A percentile compares a stretch with the other conserved stretches of the same genome.
Evolutionary conservation across 2,888 invertebrate species (phyloP).

Genomic region (Meganola albula): DNA sequence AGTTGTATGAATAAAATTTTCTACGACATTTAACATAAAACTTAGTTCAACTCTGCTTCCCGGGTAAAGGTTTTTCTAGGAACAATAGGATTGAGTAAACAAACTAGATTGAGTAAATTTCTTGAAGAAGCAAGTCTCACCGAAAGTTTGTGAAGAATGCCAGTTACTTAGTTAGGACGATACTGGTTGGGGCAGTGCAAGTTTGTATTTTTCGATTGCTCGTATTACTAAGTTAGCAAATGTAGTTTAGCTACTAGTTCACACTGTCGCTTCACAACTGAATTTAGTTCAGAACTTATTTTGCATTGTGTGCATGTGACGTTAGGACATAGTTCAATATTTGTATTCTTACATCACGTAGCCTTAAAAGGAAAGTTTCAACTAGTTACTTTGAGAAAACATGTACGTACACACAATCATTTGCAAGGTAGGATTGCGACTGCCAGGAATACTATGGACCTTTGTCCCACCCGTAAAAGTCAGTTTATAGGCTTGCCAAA

Average conservation of each 20-base stretch:
- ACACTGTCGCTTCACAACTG: slow-evolving; percentile 53
- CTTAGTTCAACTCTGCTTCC: slow-evolving; percentile 13
- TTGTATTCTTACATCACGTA: too few relatives aligned
- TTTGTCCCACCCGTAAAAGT: too few relatives aligned
- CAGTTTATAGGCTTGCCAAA: too few relatives aligned
- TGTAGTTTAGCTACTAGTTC: slow-evolving; percentile 61
- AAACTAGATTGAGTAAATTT: slow-evolving; percentile 59
- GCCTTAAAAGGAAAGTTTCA: too few relatives aligned
- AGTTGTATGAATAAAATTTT: slow-evolving; percentile 26
- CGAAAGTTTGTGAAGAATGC: slow-evolving; percentile 66
- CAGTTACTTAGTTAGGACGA: slow-evolving; percentile 68
- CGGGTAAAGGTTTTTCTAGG: slow-evolving; percentile 18
- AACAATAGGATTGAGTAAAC: slow-evolving; percentile 41
- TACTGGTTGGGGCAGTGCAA: slow-evolving; percentile 47
- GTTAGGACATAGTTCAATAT: slow-evolving; percentile 22
- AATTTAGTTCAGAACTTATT: slow-evolving; percentile 55
- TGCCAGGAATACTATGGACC: too few relatives aligned
- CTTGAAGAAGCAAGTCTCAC: slow-evolving; percentile 48
- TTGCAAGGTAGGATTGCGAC: too few relatives aligned
- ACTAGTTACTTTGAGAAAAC: too few relatives aligned
- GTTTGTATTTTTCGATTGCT: slow-evolving; percentile 74
- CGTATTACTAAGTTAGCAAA: slow-evolving; percentile 68
- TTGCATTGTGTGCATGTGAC: slow-evolving; percentile 44
- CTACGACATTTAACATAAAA: slow-evolving; percentile 23
- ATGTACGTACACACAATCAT: too few relatives aligned